phyloP scores from a whole-genome alignment of 2,113 vertebrate genomes.

The Bagarius yarrelli region DNA sequence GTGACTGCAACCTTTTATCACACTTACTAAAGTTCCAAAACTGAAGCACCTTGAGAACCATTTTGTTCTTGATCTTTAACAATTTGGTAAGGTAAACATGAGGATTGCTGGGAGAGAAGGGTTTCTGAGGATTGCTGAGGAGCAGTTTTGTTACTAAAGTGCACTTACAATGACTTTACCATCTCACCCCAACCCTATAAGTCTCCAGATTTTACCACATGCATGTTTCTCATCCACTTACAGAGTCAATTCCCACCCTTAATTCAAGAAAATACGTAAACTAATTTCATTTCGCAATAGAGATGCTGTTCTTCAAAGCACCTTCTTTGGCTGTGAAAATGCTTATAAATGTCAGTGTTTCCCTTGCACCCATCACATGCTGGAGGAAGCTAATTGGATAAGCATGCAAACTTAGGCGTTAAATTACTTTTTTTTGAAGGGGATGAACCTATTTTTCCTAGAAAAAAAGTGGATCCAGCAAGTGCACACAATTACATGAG shows the following conservation, averaged over 20 bases:
- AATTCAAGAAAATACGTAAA: conserved; percentile 3
- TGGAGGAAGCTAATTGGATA: conserved; percentile 75
- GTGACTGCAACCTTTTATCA: background rate
- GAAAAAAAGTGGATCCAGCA: conserved; percentile 66
- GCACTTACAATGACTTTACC: conserved; percentile 13
- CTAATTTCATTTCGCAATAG: conserved; percentile 28
- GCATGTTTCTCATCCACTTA: background rate
- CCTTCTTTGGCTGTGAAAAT: conserved; percentile 10
- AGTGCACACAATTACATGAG: conserved; percentile 70
- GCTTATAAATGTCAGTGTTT: conserved; percentile 57
- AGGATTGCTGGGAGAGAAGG: conserved; percentile 1
- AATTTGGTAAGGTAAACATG: background rate
- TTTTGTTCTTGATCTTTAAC: background rate
- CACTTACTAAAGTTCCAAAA: conserved; percentile 13
- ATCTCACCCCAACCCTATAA: conserved; percentile 10
- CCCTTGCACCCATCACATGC: conserved; percentile 64
- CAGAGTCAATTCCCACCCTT: background rate
- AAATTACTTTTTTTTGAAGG: conserved; percentile 67
- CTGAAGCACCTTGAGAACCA: background rate
- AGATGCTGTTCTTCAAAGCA: conserved; percentile 1
- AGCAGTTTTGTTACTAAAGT: conserved; percentile 19
- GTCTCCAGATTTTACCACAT: background rate
- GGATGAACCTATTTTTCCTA: conserved; percentile 61
- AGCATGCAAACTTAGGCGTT: conserved; percentile 70
- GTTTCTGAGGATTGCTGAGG: background rate